Evolutionary conservation across 2,888 invertebrate species (phyloP), one percentile per base, ranked within the genome.

Genomic region (Aspidiotus destructor): DNA sequence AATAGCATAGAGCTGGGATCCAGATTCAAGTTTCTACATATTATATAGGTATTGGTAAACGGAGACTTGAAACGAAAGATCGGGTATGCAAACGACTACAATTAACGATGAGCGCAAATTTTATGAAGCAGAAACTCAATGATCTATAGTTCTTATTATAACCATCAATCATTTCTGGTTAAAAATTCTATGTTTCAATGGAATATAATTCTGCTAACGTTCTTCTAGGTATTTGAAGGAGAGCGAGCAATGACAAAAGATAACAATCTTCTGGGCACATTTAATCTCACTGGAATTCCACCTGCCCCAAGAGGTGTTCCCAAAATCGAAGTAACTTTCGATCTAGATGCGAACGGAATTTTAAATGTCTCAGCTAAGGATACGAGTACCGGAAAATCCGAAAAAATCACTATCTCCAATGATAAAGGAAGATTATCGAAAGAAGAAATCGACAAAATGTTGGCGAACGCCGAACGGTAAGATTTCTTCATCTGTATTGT

Each of bases 341-440:
- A 93, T 76, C 81, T 93, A 68, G 92, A 93, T 74, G 92, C 92
- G 15, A 92, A 94, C 75, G 92, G 93, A 70, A 94, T 94, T 71
- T 77, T 92, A 3, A 87, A 90, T 74, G 80, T 83, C 3, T 79
- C 81, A 5, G 81, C 81, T 15, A 82, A 81, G 74, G 84, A 85
- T 73, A 80, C 78, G 65, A 81, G 82, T 71, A 82, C 82, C n/a
- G 91, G 91, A 1, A 86, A 86, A 72, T 84, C 83, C 70, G 87
- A 85, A 77, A 86, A 86, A 75, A 89, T 91, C 71, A 86, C 86
- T 58, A 92, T 91, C 71, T 87, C 87, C 76, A 91, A 90, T 78
- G 88, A 91, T 79, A 88, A 86, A 75, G 89, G 89, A 0, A 82
- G 90, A 8, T 79, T 91, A 61, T 87, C 88, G 16, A 88, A 89